Evolutionary conservation across 2,888 invertebrate species (phyloP).

Genomic region (Bombylius discolor): DNA sequence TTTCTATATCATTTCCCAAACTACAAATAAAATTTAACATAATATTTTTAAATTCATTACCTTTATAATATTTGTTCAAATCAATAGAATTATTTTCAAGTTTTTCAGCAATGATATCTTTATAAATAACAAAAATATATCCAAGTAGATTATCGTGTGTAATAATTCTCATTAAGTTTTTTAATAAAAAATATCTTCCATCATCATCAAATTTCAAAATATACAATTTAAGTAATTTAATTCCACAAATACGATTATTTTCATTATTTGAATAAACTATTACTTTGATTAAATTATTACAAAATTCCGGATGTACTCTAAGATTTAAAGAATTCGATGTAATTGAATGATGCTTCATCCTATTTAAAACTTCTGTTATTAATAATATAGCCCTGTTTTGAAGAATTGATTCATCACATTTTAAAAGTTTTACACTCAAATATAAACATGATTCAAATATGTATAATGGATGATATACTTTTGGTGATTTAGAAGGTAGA

Average conservation of each 20-base stretch:
- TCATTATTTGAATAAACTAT: slow-evolving; percentile 54
- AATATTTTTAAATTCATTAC: slow-evolving; percentile 46
- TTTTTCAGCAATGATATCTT: slow-evolving; percentile 53
- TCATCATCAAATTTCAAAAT: slow-evolving; percentile 54
- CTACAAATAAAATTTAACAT: slow-evolving; percentile 43
- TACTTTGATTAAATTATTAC: slow-evolving; percentile 46
- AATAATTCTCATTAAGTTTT: slow-evolving; percentile 48
- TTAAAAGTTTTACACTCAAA: slow-evolving; percentile 40
- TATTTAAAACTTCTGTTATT: slow-evolving; percentile 39
- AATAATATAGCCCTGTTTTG: slow-evolving; percentile 53
- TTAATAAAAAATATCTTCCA: slow-evolving; percentile 57
- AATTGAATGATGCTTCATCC: slow-evolving; percentile 32
- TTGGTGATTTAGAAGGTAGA: slow-evolving; percentile 21
- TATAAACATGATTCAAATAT: slow-evolving; percentile 50
- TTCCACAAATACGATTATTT: slow-evolving; percentile 46
- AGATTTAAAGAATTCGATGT: slow-evolving; percentile 44
- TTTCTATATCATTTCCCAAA: slow-evolving; percentile 55
- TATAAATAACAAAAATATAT: slow-evolving; percentile 58
- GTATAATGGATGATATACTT: slow-evolving; percentile 37
- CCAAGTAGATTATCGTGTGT: slow-evolving; percentile 66
- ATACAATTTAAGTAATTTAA: slow-evolving; percentile 48
- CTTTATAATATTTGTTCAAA: slow-evolving; percentile 39
- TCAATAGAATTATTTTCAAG: slow-evolving; percentile 28
- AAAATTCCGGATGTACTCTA: slow-evolving; percentile 48
- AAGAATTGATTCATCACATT: slow-evolving; percentile 41